Percentiles rank a stretch among this genome's conserved stretches.
phyloP scores from a whole-genome alignment of 1,140 invertebrate genomes.

The Halictus rubicundus region DNA sequence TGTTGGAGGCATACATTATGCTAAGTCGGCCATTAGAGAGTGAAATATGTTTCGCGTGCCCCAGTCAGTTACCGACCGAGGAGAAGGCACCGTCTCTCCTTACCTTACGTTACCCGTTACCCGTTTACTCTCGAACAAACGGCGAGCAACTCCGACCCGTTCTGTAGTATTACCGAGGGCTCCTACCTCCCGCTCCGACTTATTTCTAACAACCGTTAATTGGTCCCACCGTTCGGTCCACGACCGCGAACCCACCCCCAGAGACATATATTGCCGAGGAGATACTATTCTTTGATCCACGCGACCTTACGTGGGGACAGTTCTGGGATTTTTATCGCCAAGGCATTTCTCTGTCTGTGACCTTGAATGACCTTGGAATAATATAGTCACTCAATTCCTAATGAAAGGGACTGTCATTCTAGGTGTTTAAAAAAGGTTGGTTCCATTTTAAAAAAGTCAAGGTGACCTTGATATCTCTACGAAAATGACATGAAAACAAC shows the following conservation, averaged over 20 bases:
- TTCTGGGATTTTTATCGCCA: too few species aligned
- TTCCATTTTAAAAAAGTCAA: too few species aligned
- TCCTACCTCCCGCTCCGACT: slow-evolving; percentile 28
- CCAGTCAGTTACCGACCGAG: slow-evolving; percentile 69
- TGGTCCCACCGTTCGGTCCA: slow-evolving; percentile 40
- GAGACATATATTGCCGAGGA: slow-evolving; percentile 15
- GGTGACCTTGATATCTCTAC: too few species aligned
- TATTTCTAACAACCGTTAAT: slow-evolving; percentile 70
- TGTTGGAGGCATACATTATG: slow-evolving; percentile 72
- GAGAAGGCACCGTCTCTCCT: slow-evolving; percentile 42
- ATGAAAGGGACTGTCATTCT: too few species aligned
- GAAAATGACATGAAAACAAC: too few species aligned
- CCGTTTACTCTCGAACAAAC: slow-evolving; percentile 45
- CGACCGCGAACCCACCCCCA: not conserved
- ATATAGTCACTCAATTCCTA: too few species aligned
- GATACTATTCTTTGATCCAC: not conserved
- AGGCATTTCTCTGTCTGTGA: too few species aligned
- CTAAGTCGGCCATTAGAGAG: slow-evolving; percentile 72
- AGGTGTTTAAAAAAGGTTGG: too few species aligned
- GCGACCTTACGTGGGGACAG: too few species aligned
- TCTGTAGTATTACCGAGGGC: slow-evolving; percentile 56
- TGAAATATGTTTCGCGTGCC: slow-evolving; percentile 74
- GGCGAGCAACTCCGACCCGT: slow-evolving; percentile 48
- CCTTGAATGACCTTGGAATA: too few species aligned
- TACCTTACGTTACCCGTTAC: slow-evolving; percentile 32